Conservation (phyloP, 2,888 invertebrate genomes). For the Zhuqinia jingwanae region DNA sequence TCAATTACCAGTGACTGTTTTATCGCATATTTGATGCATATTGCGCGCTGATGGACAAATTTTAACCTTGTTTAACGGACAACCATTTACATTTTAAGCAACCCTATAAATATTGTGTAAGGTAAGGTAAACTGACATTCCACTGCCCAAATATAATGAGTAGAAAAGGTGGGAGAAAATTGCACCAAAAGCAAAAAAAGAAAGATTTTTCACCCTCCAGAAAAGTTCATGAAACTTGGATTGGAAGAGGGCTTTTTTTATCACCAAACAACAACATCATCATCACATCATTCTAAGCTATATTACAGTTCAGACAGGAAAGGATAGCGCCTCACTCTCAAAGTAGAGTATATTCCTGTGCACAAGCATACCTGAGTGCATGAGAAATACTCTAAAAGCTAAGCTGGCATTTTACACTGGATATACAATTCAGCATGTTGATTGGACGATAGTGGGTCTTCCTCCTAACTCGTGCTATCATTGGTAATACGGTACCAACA, state of each 20-base stretch:
- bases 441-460: neutral
- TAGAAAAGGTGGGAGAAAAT: neutral
- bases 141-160: neutral
- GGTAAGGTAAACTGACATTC: too few species aligned
- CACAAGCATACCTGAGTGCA: neutral
- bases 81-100: too few species aligned
- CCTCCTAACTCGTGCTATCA: neutral
- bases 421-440: neutral
- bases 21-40: too few species aligned
- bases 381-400: neutral
- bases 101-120: too few species aligned
- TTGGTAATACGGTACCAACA: constrained; percentile 7
- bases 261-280: neutral
- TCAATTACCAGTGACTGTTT: too few species aligned
- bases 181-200: neutral
- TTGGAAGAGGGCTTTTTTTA: constrained; percentile 9
- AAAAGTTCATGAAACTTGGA: constrained; percentile 1
- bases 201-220: neutral
- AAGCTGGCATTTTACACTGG: neutral
- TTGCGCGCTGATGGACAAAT: too few species aligned
- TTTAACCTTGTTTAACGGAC: too few species aligned
- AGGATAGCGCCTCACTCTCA: neutral
- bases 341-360: neutral
- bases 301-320: neutral
- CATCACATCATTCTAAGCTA: neutral